Base-by-base conservation (phyloP, 2,888 invertebrate species). In the Hipparchia sbordonii region DNA sequence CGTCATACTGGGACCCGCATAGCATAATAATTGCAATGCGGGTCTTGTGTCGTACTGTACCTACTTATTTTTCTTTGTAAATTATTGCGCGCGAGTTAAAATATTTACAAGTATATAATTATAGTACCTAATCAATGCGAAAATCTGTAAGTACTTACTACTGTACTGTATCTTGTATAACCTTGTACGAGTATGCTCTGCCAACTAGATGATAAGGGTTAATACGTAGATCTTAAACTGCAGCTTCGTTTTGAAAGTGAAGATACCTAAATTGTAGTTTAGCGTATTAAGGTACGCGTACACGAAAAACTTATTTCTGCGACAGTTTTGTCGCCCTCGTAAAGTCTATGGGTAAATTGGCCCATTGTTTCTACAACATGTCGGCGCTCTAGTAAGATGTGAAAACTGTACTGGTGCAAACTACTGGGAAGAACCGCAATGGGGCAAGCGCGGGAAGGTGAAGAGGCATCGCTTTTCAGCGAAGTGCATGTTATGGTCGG, bases 191-290 rank as follows among this genome's bases (percentile, higher is more conserved):
- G 13, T 67, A n/a, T 67, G 46, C 13, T 56, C 57, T 46, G 57
- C 45, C 57, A 67, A 57, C 45, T 48, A 48, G 59, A 46, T 13
- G 23, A 46, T 57, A 46, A 59, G 57, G 9, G 57, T 57, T 56
- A 67, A 67, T 33, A 59, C 56, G 63, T 63, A 51, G 48, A 51
- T 23, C 9, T 39, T 66, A 52, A n/a, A 56, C 66, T 66, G 66
- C 66, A 66, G 66, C 66, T 66, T 66, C 66, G 66, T 33, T 54
- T 66, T 12, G 52, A 66, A 7, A 9, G 51, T 63, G 6, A 51
- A 51, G 4, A 51, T 63, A 39, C 54, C 4, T 10, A 10, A 10
- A 12, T 54, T 54, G n/a, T 39, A 60, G 23, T 57, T 23, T 3
- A 8, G 13, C 3, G 7, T 57, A 57, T 57, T 23, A 57, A 13